Evolutionary conservation across 2,888 invertebrate genomes (phyloP), one percentile per base, ranked within the genome.

Genomic region (Cetonia aurata): DNA sequence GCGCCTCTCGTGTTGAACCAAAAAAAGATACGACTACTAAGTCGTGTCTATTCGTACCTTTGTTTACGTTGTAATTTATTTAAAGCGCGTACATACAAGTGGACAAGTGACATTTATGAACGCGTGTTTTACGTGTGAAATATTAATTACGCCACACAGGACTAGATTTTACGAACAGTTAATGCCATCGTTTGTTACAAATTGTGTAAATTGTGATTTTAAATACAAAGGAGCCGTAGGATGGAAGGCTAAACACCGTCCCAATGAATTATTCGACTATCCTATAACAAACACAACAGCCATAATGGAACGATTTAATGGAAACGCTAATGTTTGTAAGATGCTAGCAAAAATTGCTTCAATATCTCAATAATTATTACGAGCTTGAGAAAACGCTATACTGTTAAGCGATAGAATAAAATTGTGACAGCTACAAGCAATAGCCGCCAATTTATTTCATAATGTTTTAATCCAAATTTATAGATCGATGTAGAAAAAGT

Each of bases 51-150:
- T 50, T 50, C 37, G 50, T 50, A 65, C 62, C 50, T 65, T 65
- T 65, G 62, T 65, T 65, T 65, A 62, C 33, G 62, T 62, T 57
- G 50, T 65, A 65, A 65, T 65, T 65, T 65, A 65, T 65, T 65
- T 65, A 50, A 65, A 65, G 33, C 62, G 37, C 62, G 62, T 65
- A 65, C 37, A 65, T 50, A 65, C 37, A 65, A 65, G 46, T 65
- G 50, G 62, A 65, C 62, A 50, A 65, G 62, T 50, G 50, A 65
- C 50, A 50, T 65, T 65, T 65, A 65, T 65, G 62, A 65, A 50
- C 15, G 62, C 33, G 37, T 50, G 50, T 65, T 65, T 37, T 65
- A 46, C 37, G 62, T 65, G 62, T 65, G 50, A 65, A 65, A 65
- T 65, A 65, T 65, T 65, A 65, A 65, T 50, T 65, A 65, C 50